Conservation (phyloP, 2,888 invertebrate genomes). For the Drosophila paramelanica region DNA sequence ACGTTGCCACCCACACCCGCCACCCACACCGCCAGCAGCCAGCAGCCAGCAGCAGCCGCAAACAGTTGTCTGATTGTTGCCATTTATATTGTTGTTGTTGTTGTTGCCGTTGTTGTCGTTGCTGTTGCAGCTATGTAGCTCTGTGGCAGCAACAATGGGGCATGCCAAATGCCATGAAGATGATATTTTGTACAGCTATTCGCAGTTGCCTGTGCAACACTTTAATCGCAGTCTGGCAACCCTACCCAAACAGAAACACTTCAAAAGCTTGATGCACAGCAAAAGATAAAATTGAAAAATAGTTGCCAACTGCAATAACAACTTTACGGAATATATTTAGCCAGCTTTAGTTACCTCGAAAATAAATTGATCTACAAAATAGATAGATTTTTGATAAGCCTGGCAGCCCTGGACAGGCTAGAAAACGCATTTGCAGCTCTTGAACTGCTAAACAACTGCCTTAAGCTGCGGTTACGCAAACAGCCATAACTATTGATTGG, state of each 20-base stretch:
- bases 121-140: constrained; percentile 25
- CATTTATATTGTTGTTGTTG: constrained; percentile 38
- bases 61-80: constrained; percentile 67
- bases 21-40: background rate
- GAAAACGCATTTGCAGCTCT: too few relatives aligned
- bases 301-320: too few relatives aligned
- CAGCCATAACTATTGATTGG: too few relatives aligned
- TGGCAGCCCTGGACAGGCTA: constrained; percentile 1
- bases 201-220: background rate
- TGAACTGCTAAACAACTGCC: too few relatives aligned
- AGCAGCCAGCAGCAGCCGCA: constrained; percentile 6
- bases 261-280: too few relatives aligned
- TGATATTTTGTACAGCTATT: constrained; percentile 32
- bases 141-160: constrained; percentile 36
- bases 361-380: too few relatives aligned
- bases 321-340: too few relatives aligned
- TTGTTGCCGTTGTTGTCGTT: constrained; percentile 9
- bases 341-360: too few relatives aligned
- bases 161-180: constrained; percentile 30
- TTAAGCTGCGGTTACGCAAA: too few relatives aligned
- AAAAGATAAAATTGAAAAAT: too few relatives aligned
- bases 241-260: background rate
- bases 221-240: constrained; percentile 15
- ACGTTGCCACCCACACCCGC: constrained; percentile 4
- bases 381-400: background rate